Conservation (phyloP, 2,888 invertebrate species). For the Leuctra nigra region DNA sequence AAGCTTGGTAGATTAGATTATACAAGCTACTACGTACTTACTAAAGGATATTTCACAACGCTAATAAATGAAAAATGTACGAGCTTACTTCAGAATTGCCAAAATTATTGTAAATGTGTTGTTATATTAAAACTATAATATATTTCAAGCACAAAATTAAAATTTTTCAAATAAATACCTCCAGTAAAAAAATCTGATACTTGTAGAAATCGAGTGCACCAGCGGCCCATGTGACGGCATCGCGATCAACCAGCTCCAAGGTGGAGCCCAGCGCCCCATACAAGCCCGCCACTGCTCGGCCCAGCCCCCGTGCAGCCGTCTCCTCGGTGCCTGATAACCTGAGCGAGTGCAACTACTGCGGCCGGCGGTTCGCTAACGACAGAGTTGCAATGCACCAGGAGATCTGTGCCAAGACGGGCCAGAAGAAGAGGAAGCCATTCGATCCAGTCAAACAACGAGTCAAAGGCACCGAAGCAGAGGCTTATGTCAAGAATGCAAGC, state of each 20-base stretch:
- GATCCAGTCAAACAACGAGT: slow-evolving; percentile 88
- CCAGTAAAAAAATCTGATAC: neutral
- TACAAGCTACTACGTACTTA: no score
- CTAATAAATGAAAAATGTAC: no score
- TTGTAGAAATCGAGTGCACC: neutral
- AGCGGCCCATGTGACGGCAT: neutral
- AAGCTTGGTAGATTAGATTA: no score
- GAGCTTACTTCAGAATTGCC: no score
- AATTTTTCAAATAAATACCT: neutral
- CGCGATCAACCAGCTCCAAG: neutral
- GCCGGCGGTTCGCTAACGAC: slow-evolving; percentile 73
- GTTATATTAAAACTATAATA: no score
- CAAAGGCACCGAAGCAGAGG: slow-evolving; percentile 82
- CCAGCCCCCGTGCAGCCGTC: neutral
- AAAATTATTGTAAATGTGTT: neutral
- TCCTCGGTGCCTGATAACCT: slow-evolving; percentile 41
- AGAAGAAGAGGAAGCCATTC: slow-evolving; percentile 83
- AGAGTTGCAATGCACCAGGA: slow-evolving; percentile 74
- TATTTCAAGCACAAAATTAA: no score
- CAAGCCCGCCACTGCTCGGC: neutral
- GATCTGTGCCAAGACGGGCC: slow-evolving; percentile 71
- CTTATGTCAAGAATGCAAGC: slow-evolving; percentile 51
- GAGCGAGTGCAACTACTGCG: slow-evolving; percentile 63
- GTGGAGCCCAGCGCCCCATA: no score
- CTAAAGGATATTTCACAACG: no score